A percentile compares a stretch with the other conserved stretches of the same genome.
These are phyloP conservation scores for Drosophila pandora DNA, from an alignment of 1,140 invertebrate genomes.

Conservation along the genomic window DNA sequence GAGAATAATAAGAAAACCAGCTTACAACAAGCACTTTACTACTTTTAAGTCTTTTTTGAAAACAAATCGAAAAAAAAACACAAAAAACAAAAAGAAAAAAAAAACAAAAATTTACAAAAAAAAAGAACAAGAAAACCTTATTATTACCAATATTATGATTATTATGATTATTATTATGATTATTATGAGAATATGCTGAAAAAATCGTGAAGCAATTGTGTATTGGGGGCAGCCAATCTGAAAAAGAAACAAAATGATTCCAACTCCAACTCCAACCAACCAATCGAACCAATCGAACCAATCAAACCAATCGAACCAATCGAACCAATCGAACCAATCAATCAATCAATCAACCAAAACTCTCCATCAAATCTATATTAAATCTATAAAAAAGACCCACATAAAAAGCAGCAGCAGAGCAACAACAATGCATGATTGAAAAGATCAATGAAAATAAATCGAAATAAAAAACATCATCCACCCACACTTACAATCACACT, in stretches of 20 bases:
- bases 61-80: constrained; percentile 32
- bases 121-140: constrained; percentile 48
- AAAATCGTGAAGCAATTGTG: constrained; percentile 84
- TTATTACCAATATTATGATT: constrained; percentile 37
- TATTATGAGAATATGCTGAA: constrained; percentile 81
- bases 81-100: not conserved
- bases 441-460: constrained; percentile 50
- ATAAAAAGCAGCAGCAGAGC: constrained; percentile 34
- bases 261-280: constrained; percentile 17
- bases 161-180: constrained; percentile 70
- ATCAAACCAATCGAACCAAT: constrained; percentile 37
- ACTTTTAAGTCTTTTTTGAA: constrained; percentile 60
- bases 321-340: constrained; percentile 46
- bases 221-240: constrained; percentile 75
- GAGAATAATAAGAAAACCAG: constrained; percentile 43
- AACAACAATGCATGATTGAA: constrained; percentile 38
- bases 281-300: constrained; percentile 50
- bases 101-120: constrained; percentile 33
- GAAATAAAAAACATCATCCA: constrained; percentile 32
- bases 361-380: constrained; percentile 40
- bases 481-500: constrained; percentile 3
- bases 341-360: constrained; percentile 40
- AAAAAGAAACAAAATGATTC: constrained; percentile 38
- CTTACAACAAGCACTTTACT: constrained; percentile 58
- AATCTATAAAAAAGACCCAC: not conserved